These are phyloP conservation scores for Aphelinus certus DNA, from an alignment of 1,140 invertebrate species.

Conservation along the genomic window DNA sequence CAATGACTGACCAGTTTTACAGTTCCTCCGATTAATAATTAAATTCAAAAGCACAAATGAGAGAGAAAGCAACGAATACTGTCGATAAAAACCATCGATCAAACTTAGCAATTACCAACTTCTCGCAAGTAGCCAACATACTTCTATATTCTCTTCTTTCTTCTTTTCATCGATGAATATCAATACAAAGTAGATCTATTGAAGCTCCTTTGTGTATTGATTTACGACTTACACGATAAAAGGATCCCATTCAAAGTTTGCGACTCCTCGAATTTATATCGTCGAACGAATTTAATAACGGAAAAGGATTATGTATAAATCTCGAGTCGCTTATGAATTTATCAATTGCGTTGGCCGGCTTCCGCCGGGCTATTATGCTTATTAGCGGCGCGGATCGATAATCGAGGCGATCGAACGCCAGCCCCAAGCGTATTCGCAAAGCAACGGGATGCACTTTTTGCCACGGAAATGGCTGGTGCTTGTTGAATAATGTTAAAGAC, in stretches of 20 bases:
- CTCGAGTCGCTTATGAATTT: constrained; percentile 27
- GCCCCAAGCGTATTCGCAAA: too few relatives aligned
- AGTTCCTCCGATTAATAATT: too few relatives aligned
- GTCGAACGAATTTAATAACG: constrained; percentile 19
- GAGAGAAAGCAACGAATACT: constrained; percentile 11
- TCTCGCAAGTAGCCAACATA: constrained; percentile 12
- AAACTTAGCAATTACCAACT: constrained; percentile 32
- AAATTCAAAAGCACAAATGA: neutral
- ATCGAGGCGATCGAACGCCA: neutral
- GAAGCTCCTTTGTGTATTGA: constrained; percentile 18
- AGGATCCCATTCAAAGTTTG: neutral
- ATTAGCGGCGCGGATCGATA: constrained; percentile 29
- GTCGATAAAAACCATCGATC: neutral
- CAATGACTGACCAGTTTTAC: too few relatives aligned
- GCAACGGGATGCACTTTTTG: too few relatives aligned
- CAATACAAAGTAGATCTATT: neutral
- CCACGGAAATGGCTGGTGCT: too few relatives aligned
- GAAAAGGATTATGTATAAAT: constrained; percentile 16
- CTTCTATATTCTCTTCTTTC: constrained; percentile 14
- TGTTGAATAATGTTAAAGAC: too few relatives aligned
- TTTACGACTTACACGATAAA: constrained; percentile 17
- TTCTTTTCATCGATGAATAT: constrained; percentile 21
- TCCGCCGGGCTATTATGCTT: constrained; percentile 22
- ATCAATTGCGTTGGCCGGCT: constrained; percentile 9
- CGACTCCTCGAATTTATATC: constrained; percentile 28